Conservation (phyloP, 2,113 vertebrate species). For the Python bivittatus region DNA sequence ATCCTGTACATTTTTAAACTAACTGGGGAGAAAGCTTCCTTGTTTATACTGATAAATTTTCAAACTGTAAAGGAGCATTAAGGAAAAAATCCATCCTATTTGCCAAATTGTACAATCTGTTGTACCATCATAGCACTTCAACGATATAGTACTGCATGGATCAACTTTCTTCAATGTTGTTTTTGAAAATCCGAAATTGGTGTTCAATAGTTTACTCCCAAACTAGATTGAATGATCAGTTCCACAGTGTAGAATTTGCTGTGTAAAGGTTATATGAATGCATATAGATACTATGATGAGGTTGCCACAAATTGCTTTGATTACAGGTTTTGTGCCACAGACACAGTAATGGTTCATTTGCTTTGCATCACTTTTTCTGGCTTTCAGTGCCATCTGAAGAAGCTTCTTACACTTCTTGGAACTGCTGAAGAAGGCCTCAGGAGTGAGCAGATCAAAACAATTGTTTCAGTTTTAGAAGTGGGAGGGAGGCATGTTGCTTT, state of each 20-base stretch:
- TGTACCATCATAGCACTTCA: not conserved
- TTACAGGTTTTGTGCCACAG: not conserved
- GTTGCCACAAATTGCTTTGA: not conserved
- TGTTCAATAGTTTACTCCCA: not conserved
- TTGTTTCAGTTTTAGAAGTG: not conserved
- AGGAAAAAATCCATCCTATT: not conserved
- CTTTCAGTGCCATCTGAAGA: not conserved
- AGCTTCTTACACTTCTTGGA: not conserved
- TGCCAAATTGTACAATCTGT: not conserved
- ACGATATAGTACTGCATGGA: not conserved
- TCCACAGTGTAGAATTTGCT: too few species aligned
- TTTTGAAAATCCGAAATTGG: not conserved
- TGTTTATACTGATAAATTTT: not conserved
- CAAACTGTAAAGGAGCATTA: not conserved
- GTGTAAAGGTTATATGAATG: not conserved
- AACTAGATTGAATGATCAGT: not conserved
- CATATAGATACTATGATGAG: not conserved
- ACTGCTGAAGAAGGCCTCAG: not conserved
- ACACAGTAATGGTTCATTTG: not conserved
- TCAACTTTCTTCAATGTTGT: too few species aligned
- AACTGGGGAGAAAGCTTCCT: not conserved
- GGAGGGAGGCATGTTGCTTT: not conserved
- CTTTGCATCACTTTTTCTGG: not conserved
- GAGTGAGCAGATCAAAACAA: not conserved
- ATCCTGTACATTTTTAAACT: not conserved